Evolutionary conservation across 2,797 vertebrate genomes (phyloP), one percentile per base, ranked within the genome.

Genomic region (Microctenopoma steveboyesi): DNA sequence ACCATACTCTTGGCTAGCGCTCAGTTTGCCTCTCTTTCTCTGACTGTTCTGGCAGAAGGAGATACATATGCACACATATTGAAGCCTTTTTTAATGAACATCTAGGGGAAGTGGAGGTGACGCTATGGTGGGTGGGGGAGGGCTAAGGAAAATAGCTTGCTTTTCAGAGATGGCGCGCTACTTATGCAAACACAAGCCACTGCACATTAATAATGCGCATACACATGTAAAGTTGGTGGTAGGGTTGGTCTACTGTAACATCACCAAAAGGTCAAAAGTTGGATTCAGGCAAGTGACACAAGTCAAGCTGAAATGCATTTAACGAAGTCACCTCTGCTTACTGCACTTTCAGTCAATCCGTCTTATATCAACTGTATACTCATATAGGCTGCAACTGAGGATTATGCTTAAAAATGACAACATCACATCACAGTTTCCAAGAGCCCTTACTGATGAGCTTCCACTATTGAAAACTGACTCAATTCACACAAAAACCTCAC

Each of bases 51-150:
- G 83, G 76, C 88, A 86, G 85, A 87, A 73, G 83, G 80, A 83
- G 79, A 90, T 89, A 83, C 89, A 96, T 97, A 96, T 96, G 96
- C 95, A 96, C 95, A 96, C 96, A 95, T 94, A 96, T 94, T 94
- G 92, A 94, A 95, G 95, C 94, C 93, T 96, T 95, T 46, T 88
- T 87, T 90, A 91, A 92, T 89, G 85, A 91, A 86, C 69, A 85
- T 66, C 46, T 46, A 11, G 78, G 79, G 68, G 78, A 69, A 86
- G 84, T 73, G 66, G 72, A 82, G 78, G 86, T 78, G 84, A 82
- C 33, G 50, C 64, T 52, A 7, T 0, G 14, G 60, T 51, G 54
- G 72, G 58, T 60, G 83, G 79, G 83, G 80, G 78, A 62, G 61
- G 82, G 79, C 55, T 65, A 78, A 74, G 53, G 9, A 78, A 55